Percentiles rank a stretch among this genome's conserved stretches.
phyloP scores from a whole-genome alignment of 2,797 vertebrate species.

The Myiotriccus ornatus region DNA sequence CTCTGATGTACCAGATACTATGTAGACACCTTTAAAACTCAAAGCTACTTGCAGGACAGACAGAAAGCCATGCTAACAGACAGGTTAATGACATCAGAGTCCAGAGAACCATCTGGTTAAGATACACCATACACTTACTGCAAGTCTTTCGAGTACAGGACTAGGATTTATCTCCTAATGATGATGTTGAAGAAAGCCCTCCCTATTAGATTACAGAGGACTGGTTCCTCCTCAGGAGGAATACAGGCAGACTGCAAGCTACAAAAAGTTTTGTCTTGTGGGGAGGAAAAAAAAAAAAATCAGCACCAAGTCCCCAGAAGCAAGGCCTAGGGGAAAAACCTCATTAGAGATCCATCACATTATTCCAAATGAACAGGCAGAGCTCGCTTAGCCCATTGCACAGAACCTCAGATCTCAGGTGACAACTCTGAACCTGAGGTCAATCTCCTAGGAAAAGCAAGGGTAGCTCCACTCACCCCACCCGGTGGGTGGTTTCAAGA shows the following conservation, averaged over 20 bases:
- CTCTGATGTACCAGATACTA: background rate
- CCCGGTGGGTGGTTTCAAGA: background rate
- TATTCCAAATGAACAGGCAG: background rate
- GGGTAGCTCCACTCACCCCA: background rate
- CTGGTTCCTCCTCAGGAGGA: background rate
- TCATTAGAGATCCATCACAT: background rate
- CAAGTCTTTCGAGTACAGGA: background rate
- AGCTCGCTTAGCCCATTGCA: background rate
- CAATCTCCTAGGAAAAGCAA: background rate
- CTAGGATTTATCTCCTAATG: background rate
- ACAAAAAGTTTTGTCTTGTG: background rate
- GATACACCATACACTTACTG: background rate
- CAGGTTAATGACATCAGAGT: background rate
- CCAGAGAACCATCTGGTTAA: background rate
- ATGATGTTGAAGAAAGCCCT: background rate
- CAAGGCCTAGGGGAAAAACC: background rate
- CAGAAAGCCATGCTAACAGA: background rate
- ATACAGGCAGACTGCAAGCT: background rate
- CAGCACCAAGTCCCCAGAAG: background rate
- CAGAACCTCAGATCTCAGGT: background rate
- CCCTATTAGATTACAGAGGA: background rate
- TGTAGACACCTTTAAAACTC: background rate
- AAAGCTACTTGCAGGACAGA: background rate
- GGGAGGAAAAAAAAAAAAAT: background rate
- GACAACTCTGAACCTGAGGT: background rate